Evolutionary conservation across 2,113 vertebrate species (phyloP).

Genomic region (Manacus vitellinus): DNA sequence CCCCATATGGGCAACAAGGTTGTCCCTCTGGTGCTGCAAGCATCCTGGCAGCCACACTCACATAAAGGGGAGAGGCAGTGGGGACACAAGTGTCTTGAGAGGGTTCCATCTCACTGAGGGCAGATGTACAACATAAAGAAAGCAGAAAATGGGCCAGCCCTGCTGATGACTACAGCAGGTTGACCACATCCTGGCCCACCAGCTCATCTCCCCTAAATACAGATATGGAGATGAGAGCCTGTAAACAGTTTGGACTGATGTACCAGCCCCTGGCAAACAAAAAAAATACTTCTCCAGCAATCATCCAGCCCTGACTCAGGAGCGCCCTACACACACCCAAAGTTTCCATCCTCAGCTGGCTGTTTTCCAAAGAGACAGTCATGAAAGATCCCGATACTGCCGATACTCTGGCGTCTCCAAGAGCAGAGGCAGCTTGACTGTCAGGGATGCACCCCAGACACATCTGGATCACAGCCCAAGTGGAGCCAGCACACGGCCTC

Average conservation of each 20-base stretch:
- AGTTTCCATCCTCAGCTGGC: not conserved
- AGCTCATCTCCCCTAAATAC: not conserved
- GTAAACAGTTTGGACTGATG: not conserved
- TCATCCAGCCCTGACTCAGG: not conserved
- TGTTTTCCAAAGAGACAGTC: not conserved
- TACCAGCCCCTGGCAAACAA: not conserved
- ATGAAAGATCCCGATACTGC: not conserved
- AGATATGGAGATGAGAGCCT: not conserved
- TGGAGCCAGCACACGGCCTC: not conserved
- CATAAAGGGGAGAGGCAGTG: rapidly evolving
- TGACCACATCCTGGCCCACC: not conserved
- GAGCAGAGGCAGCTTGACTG: not conserved
- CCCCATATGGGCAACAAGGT: rapidly evolving
- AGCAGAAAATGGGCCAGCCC: not conserved
- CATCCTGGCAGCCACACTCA: rapidly evolving
- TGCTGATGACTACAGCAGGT: not conserved
- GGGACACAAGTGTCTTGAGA: rapidly evolving
- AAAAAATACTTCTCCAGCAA: not conserved
- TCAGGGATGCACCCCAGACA: not conserved
- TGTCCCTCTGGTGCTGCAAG: not conserved
- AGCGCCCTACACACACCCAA: not conserved
- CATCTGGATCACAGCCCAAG: not conserved
- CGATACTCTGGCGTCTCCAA: not conserved
- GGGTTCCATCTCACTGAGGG: rapidly evolving
- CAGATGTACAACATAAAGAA: not conserved